Conservation (phyloP, 2,113 vertebrate species). For the Anarrhichthys ocellatus region DNA sequence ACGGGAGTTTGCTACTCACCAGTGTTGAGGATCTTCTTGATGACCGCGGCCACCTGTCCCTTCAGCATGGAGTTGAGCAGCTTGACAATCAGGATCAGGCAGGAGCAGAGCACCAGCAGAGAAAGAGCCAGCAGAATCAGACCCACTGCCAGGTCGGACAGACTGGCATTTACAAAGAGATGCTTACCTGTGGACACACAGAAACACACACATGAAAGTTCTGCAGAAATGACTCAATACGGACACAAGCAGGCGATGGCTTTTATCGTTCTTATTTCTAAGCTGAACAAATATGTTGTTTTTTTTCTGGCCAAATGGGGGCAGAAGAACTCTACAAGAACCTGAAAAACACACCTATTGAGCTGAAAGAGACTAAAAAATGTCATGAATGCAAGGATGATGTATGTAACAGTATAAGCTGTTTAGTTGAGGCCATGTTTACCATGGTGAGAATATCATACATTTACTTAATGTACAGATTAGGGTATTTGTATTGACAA, state of each 20-base stretch:
- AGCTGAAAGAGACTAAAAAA: neutral
- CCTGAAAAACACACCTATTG: neutral
- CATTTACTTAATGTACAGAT: neutral
- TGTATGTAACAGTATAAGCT: neutral
- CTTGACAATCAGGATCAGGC: conserved; percentile 92
- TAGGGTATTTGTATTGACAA: neutral
- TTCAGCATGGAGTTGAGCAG: conserved; percentile 93
- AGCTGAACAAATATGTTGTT: neutral
- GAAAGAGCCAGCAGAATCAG: conserved; percentile 89
- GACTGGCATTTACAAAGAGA: conserved; percentile 82
- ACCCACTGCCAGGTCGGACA: conserved; percentile 88
- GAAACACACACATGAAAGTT: neutral
- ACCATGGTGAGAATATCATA: neutral
- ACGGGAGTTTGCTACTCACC: conserved; percentile 75
- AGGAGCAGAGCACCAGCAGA: conserved; percentile 89
- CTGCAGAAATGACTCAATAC: neutral
- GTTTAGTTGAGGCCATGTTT: neutral
- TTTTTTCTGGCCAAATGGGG: neutral
- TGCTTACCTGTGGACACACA: conserved; percentile 84
- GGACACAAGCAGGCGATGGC: neutral
- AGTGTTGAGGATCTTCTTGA: conserved; percentile 95
- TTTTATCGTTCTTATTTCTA: neutral
- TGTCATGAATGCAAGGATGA: neutral
- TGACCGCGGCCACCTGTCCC: conserved; percentile 91
- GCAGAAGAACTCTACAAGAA: neutral